Base-by-base conservation (phyloP, 2,797 vertebrate genomes). In the Clarias fuscus region DNA sequence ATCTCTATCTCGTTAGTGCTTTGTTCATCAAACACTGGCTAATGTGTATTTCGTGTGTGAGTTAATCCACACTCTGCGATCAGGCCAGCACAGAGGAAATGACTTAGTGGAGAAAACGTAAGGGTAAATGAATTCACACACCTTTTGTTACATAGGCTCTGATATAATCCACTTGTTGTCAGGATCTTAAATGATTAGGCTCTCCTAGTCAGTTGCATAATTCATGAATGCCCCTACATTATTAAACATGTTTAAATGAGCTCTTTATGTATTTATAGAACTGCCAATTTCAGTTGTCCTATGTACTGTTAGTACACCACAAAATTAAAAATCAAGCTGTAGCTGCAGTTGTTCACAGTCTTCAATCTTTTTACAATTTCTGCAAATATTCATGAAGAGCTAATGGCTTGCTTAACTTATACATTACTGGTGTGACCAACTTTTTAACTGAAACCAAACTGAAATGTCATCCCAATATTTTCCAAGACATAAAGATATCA, bases 1-100 rank as follows among this genome's bases (percentile, higher is more conserved):
- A 95, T 95, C 89, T 82, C 91, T 92, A 95, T 95, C 94, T 95
- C 87, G 85, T 93, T 93, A 93, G 89, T 78, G 85, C 90, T 94
- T 94, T 93, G 93, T 93, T 94, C 88, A 92, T 94, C 92, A 93
- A 95, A 92, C 88, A 58, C 87, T 87, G 88, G 89, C 92, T 93
- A 93, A 94, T 91, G 90, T 93, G 88, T 92, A 81, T 92, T 93
- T 94, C 89, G 91, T 93, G 91, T 86, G 86, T 68, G 87, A 90
- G 83, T 90, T 94, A 93, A 93, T 94, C 90, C 89, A 87, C 78
- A 91, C 88, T 90, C 89, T 87, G 89, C 87, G 30, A 82, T 90
- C 84, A 91, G 89, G 61, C n/a, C 61, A 20, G 24, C 15, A 27
- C 40, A 18, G n/a, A 65, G 24, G 91, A 92, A 91, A 89, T 87